These are phyloP conservation scores for Montipora sp. DNA, from an alignment of 64 coral and sea anemone genomes.

Conservation along the genomic window DNA sequence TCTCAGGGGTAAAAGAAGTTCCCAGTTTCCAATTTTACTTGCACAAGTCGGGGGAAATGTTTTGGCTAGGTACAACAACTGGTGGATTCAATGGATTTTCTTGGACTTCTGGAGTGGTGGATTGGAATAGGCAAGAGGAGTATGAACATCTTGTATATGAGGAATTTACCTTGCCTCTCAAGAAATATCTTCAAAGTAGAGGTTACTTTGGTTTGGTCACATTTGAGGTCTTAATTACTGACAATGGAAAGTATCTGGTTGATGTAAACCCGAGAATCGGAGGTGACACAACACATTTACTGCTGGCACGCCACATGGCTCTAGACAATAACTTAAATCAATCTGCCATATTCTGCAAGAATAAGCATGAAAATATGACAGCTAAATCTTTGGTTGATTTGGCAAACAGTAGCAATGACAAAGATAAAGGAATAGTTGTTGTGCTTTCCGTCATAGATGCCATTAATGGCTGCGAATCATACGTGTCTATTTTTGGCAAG, in stretches of 20 bases:
- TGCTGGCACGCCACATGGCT: conserved; percentile 34
- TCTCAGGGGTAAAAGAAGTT: conserved; percentile 25
- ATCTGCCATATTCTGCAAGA: conserved; percentile 7
- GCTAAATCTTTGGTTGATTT: conserved; percentile 17
- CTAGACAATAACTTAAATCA: conserved; percentile 17
- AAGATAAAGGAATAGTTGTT: not conserved
- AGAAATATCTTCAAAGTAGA: conserved; percentile 25
- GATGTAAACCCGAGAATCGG: conserved; percentile 64
- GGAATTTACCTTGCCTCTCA: conserved; percentile 49
- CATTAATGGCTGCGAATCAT: not conserved
- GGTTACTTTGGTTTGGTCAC: conserved; percentile 64
- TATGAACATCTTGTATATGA: conserved; percentile 42
- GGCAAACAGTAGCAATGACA: conserved; percentile 31
- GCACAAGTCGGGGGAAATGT: conserved; percentile 10
- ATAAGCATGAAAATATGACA: not conserved
- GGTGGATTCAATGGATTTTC: conserved; percentile 4
- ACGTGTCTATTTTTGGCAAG: conserved; percentile 57
- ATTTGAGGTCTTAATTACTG: conserved; percentile 37
- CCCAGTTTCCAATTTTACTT: conserved; percentile 57
- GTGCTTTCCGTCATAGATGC: conserved; percentile 18
- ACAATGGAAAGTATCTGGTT: conserved; percentile 43
- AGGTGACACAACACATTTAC: conserved; percentile 41
- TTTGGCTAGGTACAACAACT: conserved; percentile 39
- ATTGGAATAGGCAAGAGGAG: conserved; percentile 38
- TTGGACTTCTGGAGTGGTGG: conserved; percentile 19